phyloP scores from a whole-genome alignment of 2,797 vertebrate genomes.

The Pempheris klunzingeri region DNA sequence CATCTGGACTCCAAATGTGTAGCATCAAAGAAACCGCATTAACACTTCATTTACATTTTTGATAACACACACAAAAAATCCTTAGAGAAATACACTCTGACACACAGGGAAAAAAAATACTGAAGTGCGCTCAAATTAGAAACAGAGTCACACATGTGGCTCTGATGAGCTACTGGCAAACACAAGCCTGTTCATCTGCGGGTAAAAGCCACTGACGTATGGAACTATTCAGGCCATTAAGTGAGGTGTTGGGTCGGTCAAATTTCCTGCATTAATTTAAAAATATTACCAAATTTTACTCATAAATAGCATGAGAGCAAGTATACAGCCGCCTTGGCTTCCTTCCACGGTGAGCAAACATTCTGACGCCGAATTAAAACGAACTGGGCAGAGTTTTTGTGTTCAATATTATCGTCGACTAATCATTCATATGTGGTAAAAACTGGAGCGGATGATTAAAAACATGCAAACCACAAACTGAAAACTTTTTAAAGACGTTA shows the following conservation, averaged over 20 bases:
- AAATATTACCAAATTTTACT: slow-evolving; percentile 5
- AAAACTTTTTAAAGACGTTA: too few relatives aligned
- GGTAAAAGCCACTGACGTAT: slow-evolving; percentile 25
- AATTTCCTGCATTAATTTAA: slow-evolving; percentile 14
- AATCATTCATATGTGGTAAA: slow-evolving; percentile 3
- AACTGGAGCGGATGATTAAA: background rate
- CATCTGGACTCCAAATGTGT: slow-evolving; percentile 53
- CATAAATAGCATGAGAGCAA: slow-evolving; percentile 7
- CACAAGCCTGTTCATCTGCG: slow-evolving; percentile 30
- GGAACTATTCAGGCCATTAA: slow-evolving; percentile 31
- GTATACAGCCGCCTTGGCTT: background rate
- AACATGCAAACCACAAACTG: background rate
- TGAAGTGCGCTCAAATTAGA: slow-evolving; percentile 28
- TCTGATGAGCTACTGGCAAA: slow-evolving; percentile 61
- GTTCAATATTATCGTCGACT: background rate
- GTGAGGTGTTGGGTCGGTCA: slow-evolving; percentile 35
- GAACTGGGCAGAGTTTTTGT: slow-evolving; percentile 6
- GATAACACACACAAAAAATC: slow-evolving; percentile 25
- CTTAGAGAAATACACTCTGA: slow-evolving; percentile 32
- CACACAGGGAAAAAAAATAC: slow-evolving; percentile 31
- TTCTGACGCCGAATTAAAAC: slow-evolving; percentile 12
- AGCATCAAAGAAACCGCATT: slow-evolving; percentile 33
- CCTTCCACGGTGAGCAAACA: background rate
- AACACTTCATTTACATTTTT: slow-evolving; percentile 49
- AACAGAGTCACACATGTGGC: slow-evolving; percentile 60